Conservation (phyloP, 2,113 vertebrate genomes). For the Taurulus bubalis region DNA sequence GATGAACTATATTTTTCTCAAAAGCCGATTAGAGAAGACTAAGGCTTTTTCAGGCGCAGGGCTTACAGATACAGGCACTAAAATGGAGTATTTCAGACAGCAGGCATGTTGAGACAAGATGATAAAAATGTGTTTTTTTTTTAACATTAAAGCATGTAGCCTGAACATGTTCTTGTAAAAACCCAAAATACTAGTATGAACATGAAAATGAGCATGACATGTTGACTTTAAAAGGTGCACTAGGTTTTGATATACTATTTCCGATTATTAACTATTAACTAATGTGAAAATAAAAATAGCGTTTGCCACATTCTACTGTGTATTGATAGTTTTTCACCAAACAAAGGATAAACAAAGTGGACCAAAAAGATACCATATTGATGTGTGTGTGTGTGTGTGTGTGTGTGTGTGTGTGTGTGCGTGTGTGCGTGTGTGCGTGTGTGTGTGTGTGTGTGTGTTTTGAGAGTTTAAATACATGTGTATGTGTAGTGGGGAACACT, state of each 20-base stretch:
- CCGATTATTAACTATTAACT: neutral
- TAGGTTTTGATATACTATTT: neutral
- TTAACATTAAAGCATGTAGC: neutral
- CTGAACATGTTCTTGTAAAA: neutral
- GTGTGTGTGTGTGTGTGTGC: too few relatives aligned
- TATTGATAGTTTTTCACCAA: constrained; percentile 36
- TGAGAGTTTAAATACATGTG: neutral
- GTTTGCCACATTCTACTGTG: neutral
- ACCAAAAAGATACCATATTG: constrained; percentile 1
- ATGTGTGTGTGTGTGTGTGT: too few relatives aligned
- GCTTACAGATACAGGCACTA: neutral
- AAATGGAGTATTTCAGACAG: neutral
- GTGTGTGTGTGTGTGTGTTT: neutral
- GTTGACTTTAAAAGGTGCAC: neutral
- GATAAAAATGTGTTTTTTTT: neutral
- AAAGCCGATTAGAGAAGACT: neutral
- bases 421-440: too few relatives aligned
- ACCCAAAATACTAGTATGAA: neutral
- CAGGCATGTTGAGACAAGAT: too few relatives aligned
- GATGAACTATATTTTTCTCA: neutral
- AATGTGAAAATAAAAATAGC: neutral
- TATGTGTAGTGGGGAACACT: too few relatives aligned
- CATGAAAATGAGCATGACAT: neutral
- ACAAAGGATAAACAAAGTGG: constrained; percentile 72
- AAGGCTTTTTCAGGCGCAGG: neutral